Base-by-base conservation (phyloP, 2,888 invertebrate genomes). In the Stenodera caucasica region DNA sequence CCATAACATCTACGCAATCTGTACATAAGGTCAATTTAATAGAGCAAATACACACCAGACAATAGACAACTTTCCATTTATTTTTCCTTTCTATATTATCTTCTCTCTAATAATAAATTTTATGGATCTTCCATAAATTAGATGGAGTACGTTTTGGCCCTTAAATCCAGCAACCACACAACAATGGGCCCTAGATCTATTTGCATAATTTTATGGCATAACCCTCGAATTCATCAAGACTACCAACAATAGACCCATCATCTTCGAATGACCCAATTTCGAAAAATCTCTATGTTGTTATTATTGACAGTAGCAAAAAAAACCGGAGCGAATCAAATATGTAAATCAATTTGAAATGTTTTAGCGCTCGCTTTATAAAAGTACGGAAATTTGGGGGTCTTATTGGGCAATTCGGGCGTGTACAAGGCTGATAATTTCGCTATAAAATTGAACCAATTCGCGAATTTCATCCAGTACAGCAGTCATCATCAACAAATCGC, bases 371-470 rank as follows among this genome's bases (percentile, higher is more conserved):
- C n/a, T 45, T 12, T 12, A 23, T n/a, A 45, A 45, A 45, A 45
- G 45, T 45, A 23, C 23, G 23, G 23, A 45, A 45, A 12, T 23
- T 45, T 21, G 21, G 9, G 8, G 40, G 9, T 40, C 12, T 12
- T 12, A 45, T 45, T 45, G 9, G 49, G 61, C 55, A 61, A 52
- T 61, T 61, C 55, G 52, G 58, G 61, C 61, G 61, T 58, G 61
- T 60, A 61, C 61, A 61, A 61, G 61, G 61, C 61, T 61, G 58
- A 30, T 49, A 35, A 35, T 45, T 45, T 55, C 35, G 29, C 61
- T 61, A 61, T 61, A 61, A 58, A 61, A 58, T 58, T 49, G 55
- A 54, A 51, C 5, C 18, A 45, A 61, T 40, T 11, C 45, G 30
- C 57, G 45, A 45, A 58, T 33, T 35, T 58, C 58, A 55, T 54